Percentiles rank a stretch among this genome's conserved stretches.
phyloP scores from a whole-genome alignment of 2,113 vertebrate species.

The Synchiropus splendidus region DNA sequence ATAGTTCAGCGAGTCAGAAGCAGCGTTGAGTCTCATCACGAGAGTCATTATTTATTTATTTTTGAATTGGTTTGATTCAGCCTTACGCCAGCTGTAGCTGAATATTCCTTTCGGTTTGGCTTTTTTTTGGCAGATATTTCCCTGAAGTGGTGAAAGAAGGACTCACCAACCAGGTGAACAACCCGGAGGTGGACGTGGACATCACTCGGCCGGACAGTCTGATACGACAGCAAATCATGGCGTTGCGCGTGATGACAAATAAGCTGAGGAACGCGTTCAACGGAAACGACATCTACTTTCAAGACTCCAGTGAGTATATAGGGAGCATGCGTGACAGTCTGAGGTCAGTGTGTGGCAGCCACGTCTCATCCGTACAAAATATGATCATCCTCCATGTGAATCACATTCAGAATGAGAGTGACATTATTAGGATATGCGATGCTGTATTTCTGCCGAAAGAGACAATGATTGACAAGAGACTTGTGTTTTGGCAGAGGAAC shows the following conservation, averaged over 20 bases:
- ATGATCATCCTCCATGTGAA: slow-evolving; percentile 5
- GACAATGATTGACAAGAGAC: background rate
- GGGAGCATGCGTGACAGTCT: no score
- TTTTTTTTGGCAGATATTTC: slow-evolving; percentile 73
- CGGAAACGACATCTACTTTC: slow-evolving; percentile 95
- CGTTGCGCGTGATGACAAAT: slow-evolving; percentile 93
- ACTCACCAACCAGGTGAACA: slow-evolving; percentile 92
- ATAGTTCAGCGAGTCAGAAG: no score
- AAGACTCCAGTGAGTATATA: slow-evolving; percentile 84
- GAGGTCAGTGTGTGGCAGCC: background rate
- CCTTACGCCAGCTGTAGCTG: no score
- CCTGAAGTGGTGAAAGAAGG: slow-evolving; percentile 95
- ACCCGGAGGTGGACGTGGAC: slow-evolving; percentile 93
- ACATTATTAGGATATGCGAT: slow-evolving; percentile 38
- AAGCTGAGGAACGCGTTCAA: slow-evolving; percentile 92
- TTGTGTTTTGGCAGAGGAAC: no score
- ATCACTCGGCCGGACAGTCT: slow-evolving; percentile 92
- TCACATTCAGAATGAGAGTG: slow-evolving; percentile 11
- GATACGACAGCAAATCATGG: slow-evolving; percentile 97
- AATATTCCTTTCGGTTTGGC: no score
- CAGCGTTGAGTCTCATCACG: no score
- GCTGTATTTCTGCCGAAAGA: slow-evolving; percentile 11
- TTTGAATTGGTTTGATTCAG: no score
- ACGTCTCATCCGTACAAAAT: background rate
- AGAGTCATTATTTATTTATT: no score